phyloP scores from a whole-genome alignment of 2,113 vertebrate genomes.

The Corvus cornix region DNA sequence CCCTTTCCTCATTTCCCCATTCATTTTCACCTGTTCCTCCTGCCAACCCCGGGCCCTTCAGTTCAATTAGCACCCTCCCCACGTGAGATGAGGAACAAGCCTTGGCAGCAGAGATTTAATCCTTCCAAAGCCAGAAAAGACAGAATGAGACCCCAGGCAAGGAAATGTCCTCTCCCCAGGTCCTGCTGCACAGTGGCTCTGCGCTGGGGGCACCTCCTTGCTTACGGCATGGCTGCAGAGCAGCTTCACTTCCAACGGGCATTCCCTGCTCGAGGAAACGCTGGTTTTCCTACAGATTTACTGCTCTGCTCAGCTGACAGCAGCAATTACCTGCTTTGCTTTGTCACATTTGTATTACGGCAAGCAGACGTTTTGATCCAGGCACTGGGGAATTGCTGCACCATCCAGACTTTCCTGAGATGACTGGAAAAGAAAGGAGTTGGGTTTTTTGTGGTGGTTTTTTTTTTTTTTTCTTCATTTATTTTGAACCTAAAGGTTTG shows the following conservation, averaged over 20 bases:
- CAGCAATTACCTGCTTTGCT: background rate
- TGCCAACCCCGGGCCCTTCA: background rate
- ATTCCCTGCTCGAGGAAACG: background rate
- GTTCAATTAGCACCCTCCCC: background rate
- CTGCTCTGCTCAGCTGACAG: background rate
- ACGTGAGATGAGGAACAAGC: background rate
- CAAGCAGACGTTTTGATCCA: background rate
- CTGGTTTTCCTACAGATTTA: background rate
- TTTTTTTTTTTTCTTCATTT: background rate
- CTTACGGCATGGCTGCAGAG: background rate
- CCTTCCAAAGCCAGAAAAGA: background rate
- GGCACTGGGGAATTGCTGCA: background rate
- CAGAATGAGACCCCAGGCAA: background rate
- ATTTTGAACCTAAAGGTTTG: background rate
- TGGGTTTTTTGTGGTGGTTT: accelerated
- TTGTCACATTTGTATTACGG: accelerated
- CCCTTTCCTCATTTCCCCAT: background rate
- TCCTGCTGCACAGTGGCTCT: background rate
- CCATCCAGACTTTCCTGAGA: background rate
- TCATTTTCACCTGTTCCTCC: background rate
- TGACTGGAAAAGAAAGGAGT: background rate
- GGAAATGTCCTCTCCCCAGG: background rate
- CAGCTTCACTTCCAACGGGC: background rate
- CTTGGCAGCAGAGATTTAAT: background rate
- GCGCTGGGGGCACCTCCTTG: too few relatives aligned